Conservation (phyloP, 2,113 vertebrate species). For the Apodemus speciosus region DNA sequence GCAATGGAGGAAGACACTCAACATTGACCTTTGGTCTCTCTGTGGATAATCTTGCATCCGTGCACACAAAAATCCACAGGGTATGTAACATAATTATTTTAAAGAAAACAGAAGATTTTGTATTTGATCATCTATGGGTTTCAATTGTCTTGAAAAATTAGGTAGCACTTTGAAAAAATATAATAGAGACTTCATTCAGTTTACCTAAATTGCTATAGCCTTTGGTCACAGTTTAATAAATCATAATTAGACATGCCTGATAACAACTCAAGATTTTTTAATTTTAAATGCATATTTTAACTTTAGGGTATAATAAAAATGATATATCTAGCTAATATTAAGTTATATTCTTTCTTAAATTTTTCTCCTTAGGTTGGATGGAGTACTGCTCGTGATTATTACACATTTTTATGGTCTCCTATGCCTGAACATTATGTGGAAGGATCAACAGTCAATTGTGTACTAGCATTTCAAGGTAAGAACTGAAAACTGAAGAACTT, state of each 20-base stretch:
- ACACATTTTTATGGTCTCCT: slow-evolving; percentile 98
- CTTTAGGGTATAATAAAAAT: slow-evolving; percentile 61
- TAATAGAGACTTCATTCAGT: slow-evolving; percentile 67
- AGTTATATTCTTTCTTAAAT: neutral
- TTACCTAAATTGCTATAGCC: slow-evolving; percentile 76
- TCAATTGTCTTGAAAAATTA: slow-evolving; percentile 56
- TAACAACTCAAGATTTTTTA: slow-evolving; percentile 81
- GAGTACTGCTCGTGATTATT: slow-evolving; percentile 99
- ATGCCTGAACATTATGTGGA: slow-evolving; percentile 94
- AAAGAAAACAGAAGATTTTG: slow-evolving; percentile 27
- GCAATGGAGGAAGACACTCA: neutral
- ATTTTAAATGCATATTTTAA: slow-evolving; percentile 75
- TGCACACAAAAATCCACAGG: neutral
- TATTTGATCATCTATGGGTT: slow-evolving; percentile 9
- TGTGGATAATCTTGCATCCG: neutral
- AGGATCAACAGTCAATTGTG: slow-evolving; percentile 94
- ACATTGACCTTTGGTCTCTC: neutral
- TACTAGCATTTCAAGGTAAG: slow-evolving; percentile 97
- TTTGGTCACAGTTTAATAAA: slow-evolving; percentile 79
- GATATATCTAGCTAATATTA: slow-evolving; percentile 55
- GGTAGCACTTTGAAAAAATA: slow-evolving; percentile 61
- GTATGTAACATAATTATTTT: slow-evolving; percentile 42
- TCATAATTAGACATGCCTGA: slow-evolving; percentile 78
- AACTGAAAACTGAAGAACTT: slow-evolving; percentile 20
- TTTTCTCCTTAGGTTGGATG: slow-evolving; percentile 93